Base-by-base conservation (phyloP, 2,888 invertebrate species). In the Eutolmus rufibarbis region DNA sequence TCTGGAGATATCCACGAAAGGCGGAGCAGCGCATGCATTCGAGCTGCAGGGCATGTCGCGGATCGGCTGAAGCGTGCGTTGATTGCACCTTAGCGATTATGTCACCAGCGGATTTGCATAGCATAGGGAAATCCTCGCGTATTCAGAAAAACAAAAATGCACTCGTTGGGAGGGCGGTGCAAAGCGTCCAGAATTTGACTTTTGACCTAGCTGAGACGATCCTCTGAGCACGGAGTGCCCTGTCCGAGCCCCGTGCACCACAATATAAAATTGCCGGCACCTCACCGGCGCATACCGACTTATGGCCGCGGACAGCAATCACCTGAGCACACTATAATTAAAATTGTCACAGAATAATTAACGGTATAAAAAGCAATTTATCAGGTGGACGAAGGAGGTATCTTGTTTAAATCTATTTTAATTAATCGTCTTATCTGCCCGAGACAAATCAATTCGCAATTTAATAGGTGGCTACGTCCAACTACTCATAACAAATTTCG, bases 301-400 rank as follows among this genome's bases (percentile, higher is more conserved):
- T 51, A 7, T 7, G 51, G n/a, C 51, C 51, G 51, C 66, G 66
- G 28, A 66, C 66, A 66, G 66, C 66, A 66, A 28, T 23, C 28
- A 66, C 66, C 28, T 66, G 66, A 12, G 28, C 66, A 23, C 66
- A 66, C 34, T 81, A 81, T 81, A 86, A 77, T 86, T 40, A 56
- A 86, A 86, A 86, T 86, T 86, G 78, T 86, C 86, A 51, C 37
- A 56, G 78, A 86, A 86, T 86, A 86, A 86, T 86, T 77, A 86
- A 57, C 78, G 56, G 46, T 31, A 23, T 51, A 76, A 76, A 34
- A 57, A 57, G 56, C 34, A 51, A 86, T 86, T 86, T 56, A 86
- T 77, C 78, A 74, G 9, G 5, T 9, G 51, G 56, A 81, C n/a
- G 31, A 81, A 56, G 31, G 81, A 28, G 81, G 43, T 78, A 81